Conservation (phyloP, 2,888 invertebrate genomes). For the Dryococelus australis region DNA sequence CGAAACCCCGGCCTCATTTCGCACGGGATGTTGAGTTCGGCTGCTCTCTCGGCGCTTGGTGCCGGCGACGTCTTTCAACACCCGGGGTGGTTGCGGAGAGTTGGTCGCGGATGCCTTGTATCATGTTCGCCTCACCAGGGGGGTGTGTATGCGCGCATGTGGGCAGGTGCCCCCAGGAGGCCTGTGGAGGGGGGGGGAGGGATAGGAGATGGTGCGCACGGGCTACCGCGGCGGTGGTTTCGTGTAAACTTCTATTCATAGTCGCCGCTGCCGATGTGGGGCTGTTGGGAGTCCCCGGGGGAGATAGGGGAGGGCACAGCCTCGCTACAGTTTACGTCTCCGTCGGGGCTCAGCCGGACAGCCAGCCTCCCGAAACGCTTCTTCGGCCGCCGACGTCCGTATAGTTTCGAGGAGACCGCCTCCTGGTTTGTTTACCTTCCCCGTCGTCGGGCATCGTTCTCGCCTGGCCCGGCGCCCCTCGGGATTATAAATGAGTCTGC, state of each 20-base stretch:
- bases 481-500: neutral
- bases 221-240: neutral
- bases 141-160: no score
- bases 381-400: neutral
- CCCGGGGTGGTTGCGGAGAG: no score
- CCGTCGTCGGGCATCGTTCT: neutral
- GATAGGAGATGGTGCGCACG: neutral
- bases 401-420: neutral
- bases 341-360: neutral
- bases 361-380: neutral
- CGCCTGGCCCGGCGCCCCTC: neutral
- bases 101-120: no score
- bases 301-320: neutral
- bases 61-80: no score
- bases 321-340: neutral
- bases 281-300: no score
- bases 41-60: no score
- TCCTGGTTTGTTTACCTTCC: neutral
- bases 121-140: no score
- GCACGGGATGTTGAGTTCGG: no score
- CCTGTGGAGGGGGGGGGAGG: no score
- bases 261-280: neutral
- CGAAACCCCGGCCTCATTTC: no score
- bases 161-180: neutral
- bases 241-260: constrained; percentile 11